Evolutionary conservation across 2,888 invertebrate genomes (phyloP).

Genomic region (Fissipunctia ypsillon): DNA sequence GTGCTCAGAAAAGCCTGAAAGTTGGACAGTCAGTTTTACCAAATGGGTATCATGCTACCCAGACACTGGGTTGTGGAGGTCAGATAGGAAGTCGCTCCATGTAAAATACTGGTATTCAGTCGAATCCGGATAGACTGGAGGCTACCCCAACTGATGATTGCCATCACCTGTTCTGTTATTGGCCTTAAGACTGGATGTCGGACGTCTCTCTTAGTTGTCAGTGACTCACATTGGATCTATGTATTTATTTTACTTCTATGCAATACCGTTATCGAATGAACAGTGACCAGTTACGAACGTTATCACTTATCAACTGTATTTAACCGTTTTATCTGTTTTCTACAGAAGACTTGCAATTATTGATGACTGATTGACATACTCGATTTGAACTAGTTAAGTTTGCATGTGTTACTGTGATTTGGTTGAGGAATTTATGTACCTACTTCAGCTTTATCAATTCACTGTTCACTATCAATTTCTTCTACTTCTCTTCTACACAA

Average conservation of each 20-base stretch:
- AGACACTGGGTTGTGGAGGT: too few species aligned
- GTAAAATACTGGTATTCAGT: too few species aligned
- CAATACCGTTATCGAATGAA: neutral
- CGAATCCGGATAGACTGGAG: too few species aligned
- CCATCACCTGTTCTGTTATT: too few species aligned
- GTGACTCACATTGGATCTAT: neutral
- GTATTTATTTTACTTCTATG: neutral
- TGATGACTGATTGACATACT: neutral
- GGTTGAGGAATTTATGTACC: neutral
- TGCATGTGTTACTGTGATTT: neutral
- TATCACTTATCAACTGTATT: constrained; percentile 29
- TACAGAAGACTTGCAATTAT: neutral
- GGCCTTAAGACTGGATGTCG: too few species aligned
- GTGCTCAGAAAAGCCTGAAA: neutral
- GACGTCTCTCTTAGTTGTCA: too few species aligned
- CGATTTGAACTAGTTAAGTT: neutral
- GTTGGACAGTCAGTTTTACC: neutral
- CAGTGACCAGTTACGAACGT: constrained; percentile 5
- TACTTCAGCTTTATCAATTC: neutral
- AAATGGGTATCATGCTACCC: neutral
- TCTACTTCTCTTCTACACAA: too few species aligned
- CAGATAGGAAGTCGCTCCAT: too few species aligned
- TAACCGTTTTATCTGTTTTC: constrained; percentile 20
- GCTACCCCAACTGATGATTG: too few species aligned
- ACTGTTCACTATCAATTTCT: too few species aligned